A percentile compares a stretch with the other conserved stretches of the same genome.
phyloP scores from a whole-genome alignment of 2,888 invertebrate genomes.

The Athalia rosae region DNA sequence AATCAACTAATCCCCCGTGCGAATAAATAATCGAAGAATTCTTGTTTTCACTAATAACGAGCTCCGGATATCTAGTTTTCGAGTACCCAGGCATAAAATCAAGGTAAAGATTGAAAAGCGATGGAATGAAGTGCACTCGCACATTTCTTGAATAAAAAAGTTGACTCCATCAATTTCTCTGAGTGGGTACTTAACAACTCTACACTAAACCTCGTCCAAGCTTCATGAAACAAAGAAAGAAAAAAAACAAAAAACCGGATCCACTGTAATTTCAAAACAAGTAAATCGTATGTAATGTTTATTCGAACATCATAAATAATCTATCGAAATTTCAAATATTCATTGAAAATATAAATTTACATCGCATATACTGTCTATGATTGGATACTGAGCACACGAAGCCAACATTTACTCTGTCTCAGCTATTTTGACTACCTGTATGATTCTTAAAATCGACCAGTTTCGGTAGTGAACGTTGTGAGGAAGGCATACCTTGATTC shows the following conservation, averaged over 20 bases:
- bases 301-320: no score
- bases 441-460: conserved; percentile 26
- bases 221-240: not conserved
- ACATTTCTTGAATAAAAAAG: not conserved
- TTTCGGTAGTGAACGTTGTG: conserved; percentile 61
- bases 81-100: conserved; percentile 1
- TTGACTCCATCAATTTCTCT: not conserved
- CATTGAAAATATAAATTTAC: conserved; percentile 17
- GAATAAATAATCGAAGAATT: conserved; percentile 15
- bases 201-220: not conserved
- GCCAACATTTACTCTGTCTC: not conserved
- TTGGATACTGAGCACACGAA: conserved; percentile 4
- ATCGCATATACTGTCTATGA: not conserved
- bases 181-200: conserved; percentile 1
- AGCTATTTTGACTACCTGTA: not conserved
- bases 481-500: conserved; percentile 64
- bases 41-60: no score
- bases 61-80: conserved; percentile 51
- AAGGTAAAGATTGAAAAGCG: not conserved
- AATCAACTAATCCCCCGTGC: conserved; percentile 51
- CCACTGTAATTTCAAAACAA: no score
- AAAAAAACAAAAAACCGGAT: not conserved
- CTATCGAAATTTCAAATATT: conserved; percentile 17
- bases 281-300: no score
- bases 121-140: not conserved